phyloP scores from a whole-genome alignment of 2,888 invertebrate genomes.

The Adela reaumurella region DNA sequence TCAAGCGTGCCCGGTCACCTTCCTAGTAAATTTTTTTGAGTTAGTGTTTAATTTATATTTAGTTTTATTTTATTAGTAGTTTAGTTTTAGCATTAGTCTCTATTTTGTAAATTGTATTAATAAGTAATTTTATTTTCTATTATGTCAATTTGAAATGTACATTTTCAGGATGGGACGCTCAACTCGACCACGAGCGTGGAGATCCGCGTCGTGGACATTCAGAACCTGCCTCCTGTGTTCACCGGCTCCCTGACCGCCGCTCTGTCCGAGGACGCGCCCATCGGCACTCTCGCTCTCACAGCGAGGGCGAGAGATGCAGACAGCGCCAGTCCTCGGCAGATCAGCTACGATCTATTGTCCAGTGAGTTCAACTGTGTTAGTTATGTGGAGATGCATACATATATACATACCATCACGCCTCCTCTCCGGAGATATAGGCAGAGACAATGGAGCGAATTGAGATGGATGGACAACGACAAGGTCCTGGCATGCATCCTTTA shows the following conservation, averaged over 20 bases:
- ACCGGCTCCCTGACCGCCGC: constrained; percentile 75
- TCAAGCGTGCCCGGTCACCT: too few relatives aligned
- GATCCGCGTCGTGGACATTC: constrained; percentile 78
- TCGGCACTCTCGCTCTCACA: constrained; percentile 76
- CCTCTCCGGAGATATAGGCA: too few relatives aligned
- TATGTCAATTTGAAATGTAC: neutral
- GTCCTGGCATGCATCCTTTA: too few relatives aligned
- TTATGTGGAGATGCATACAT: too few relatives aligned
- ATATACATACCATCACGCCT: too few relatives aligned
- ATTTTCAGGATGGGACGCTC: constrained; percentile 69
- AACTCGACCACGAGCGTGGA: constrained; percentile 71
- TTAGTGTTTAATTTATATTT: constrained; percentile 6
- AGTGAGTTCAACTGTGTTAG: constrained; percentile 59
- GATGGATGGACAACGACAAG: too few relatives aligned
- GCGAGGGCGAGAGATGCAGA: constrained; percentile 83
- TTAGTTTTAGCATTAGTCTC: too few relatives aligned
- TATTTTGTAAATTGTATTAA: neutral
- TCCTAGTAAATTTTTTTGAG: too few relatives aligned
- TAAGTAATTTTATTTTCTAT: neutral
- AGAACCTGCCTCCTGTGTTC: constrained; percentile 84
- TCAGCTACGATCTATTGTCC: constrained; percentile 73
- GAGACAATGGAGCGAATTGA: too few relatives aligned
- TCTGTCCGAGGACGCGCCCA: constrained; percentile 76
- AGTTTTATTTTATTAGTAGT: too few relatives aligned
- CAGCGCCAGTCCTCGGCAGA: constrained; percentile 73